These are phyloP conservation scores for Solenodon paradoxus DNA, from an alignment of 2,113 vertebrate genomes.

Conservation along the genomic window DNA sequence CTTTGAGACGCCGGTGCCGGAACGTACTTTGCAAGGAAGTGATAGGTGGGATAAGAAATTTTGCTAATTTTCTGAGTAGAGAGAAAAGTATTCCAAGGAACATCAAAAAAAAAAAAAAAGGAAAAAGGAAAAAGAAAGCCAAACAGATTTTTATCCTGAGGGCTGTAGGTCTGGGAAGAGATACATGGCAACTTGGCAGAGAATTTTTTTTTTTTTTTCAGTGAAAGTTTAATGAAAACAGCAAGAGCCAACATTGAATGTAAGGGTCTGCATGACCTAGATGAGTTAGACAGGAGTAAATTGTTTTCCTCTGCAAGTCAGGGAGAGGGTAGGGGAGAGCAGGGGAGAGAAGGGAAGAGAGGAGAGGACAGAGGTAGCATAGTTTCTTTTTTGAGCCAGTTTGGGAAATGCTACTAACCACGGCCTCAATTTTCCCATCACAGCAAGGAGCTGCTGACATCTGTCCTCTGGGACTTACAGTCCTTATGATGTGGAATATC, in stretches of 20 bases:
- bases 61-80: not conserved
- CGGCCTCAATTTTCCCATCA: slow-evolving; percentile 32
- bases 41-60: not conserved
- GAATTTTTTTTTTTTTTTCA: not conserved
- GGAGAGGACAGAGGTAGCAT: not conserved
- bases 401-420: not conserved
- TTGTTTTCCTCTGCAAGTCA: not conserved
- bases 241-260: not conserved
- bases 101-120: not conserved
- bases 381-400: slow-evolving; percentile 1
- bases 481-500: not conserved
- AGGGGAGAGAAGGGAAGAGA: not conserved
- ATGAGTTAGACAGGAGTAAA: not conserved
- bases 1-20: not conserved
- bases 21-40: not conserved
- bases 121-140: not conserved
- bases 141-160: slow-evolving; percentile 43
- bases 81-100: not conserved
- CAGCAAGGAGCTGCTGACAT: not conserved
- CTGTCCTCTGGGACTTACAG: not conserved
- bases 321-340: not conserved
- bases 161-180: not conserved
- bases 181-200: not conserved
- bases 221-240: slow-evolving; percentile 40
- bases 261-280: slow-evolving; percentile 57